A percentile compares a stretch with the other conserved stretches of the same genome.
phyloP scores from a whole-genome alignment of 2,113 vertebrate species.

The Sula dactylatra region DNA sequence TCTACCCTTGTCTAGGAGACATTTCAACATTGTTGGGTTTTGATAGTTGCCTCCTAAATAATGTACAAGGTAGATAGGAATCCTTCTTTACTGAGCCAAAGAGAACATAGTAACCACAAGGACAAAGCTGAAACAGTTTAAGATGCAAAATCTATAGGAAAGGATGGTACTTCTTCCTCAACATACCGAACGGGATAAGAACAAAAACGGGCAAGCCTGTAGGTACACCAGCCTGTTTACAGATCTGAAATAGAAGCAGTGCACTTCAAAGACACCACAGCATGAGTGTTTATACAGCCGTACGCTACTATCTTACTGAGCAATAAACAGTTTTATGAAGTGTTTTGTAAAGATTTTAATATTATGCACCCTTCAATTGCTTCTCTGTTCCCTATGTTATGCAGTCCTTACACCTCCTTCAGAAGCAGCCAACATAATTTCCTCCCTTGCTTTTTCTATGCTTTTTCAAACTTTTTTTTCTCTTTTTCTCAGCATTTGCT shows the following conservation, averaged over 20 bases:
- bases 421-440: background rate
- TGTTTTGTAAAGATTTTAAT: background rate
- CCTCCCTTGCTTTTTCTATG: conserved; percentile 21
- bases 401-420: background rate
- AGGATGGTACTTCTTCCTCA: background rate
- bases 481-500: conserved; percentile 51
- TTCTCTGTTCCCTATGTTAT: background rate
- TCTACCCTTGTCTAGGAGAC: background rate
- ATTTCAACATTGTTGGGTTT: background rate
- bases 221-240: background rate
- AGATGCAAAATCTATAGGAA: background rate
- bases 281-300: background rate
- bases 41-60: background rate
- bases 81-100: background rate
- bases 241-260: background rate
- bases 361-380: background rate
- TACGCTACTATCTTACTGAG: background rate
- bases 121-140: background rate
- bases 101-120: background rate
- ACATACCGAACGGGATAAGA: background rate
- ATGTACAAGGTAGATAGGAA: background rate
- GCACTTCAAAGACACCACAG: background rate
- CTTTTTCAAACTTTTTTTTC: background rate
- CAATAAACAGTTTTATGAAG: background rate
- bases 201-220: background rate